Percentiles rank a stretch among this genome's conserved stretches.
phyloP scores from a whole-genome alignment of 92 coral and sea anemone species.

The Paramuricea clavata region DNA sequence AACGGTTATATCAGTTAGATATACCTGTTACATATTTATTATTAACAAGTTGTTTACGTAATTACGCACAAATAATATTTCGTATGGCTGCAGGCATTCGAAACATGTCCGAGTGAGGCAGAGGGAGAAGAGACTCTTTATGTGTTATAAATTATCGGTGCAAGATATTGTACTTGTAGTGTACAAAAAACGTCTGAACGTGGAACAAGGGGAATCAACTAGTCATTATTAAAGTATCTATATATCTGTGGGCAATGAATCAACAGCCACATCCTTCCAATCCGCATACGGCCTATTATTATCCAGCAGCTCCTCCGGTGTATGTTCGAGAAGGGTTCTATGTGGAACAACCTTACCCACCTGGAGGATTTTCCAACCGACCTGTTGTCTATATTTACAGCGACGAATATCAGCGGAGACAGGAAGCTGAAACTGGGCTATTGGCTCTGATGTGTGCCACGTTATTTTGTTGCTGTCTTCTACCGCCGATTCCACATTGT shows the following conservation, averaged over 20 bases:
- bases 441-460: slow-evolving; percentile 84
- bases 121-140: too few relatives aligned
- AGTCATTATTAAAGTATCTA: too few relatives aligned
- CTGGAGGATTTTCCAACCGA: slow-evolving; percentile 20
- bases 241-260: background rate
- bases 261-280: slow-evolving; percentile 19
- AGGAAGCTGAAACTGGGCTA: slow-evolving; percentile 67
- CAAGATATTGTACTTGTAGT: background rate
- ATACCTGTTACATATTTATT: background rate
- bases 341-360: slow-evolving; percentile 16
- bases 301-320: background rate
- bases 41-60: background rate
- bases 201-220: too few relatives aligned
- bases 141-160: background rate
- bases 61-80: background rate
- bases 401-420: slow-evolving; percentile 49
- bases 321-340: slow-evolving; percentile 3
- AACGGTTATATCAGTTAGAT: background rate
- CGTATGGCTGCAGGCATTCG: background rate
- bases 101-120: background rate
- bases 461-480: slow-evolving; percentile 82
- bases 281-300: slow-evolving; percentile 32
- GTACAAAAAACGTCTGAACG: too few relatives aligned
- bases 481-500: slow-evolving; percentile 79
- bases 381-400: slow-evolving; percentile 33